Base-by-base conservation (phyloP, 2,797 vertebrate species). In the Atherinosoma microstoma region DNA sequence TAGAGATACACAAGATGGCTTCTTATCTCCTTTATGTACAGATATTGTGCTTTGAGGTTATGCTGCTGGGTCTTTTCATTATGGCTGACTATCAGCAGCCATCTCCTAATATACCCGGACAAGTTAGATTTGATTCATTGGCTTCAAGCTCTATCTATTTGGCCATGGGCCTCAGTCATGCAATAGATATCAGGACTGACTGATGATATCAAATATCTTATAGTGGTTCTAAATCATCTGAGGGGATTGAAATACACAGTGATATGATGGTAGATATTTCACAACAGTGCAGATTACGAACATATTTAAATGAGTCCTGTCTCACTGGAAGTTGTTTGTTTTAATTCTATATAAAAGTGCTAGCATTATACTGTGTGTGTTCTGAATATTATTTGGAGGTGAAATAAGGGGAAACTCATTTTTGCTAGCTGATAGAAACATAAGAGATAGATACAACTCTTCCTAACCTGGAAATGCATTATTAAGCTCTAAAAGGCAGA, bases 121-220 rank as follows among this genome's bases (percentile, higher is more conserved):
- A 76, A 68, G 83, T 80, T 82, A 62, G 68, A 85, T 87, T 89
- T 90, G 89, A 91, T 92, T 90, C 86, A 89, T 82, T 27, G 79
- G 66, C 86, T 78, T 80, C 85, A 74, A 74, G 74, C 81, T 79
- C 71, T 71, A 86, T 91, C 78, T 80, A 68, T 87, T 88, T 85
- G 61, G 79, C 84, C 74, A 66, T 35, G 8, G 76, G 78, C 73
- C 63, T 77, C 76, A 78, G 80, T 84, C 84, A 82, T 79, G 60
- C 64, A 27, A 29, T 51, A 86, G 83, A 84, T 87, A 82, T 73
- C 70, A 72, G 80, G 75, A 76, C 64, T 80, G 86, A 85, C 77
- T 70, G 79, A 63, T 40, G 84, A 79, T 80, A 81, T 87, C 70
- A 84, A 83, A 79, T 73, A 67, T 87, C 67, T 79, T 67, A 75